Evolutionary conservation across 2,797 vertebrate genomes (phyloP), one percentile per base, ranked within the genome.

Genomic region (Lithobates pipiens): DNA sequence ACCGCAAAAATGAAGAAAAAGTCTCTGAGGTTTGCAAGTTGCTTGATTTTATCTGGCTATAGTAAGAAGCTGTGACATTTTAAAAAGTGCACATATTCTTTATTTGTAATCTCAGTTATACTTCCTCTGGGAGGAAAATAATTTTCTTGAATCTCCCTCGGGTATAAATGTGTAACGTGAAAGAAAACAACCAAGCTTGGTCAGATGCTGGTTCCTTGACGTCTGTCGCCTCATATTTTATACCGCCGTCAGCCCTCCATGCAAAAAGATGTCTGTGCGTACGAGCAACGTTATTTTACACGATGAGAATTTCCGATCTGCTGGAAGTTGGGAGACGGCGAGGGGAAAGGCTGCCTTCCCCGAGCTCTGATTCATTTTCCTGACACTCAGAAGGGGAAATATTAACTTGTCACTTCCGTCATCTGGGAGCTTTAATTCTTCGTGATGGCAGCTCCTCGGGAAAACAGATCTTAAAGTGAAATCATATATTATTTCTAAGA

Each of bases 321-420:
- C 4, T 21, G 5, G 57, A 42, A 29, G 42, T 70, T 10, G 34
- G 67, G 6, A 16, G 65, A 34, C 46, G 42, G 3, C 9, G 8
- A 44, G 34, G 11, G n/a, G 21, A 27, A 18, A 42, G 65, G 23
- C 67, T 39, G 32, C 44, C 44, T 2, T 39, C 57, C 27, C 44
- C 8, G 3, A 0, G 2, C 25, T 23, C 7, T 46, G 39, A 80
- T 80, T 36, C n/a, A 36, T 80, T 10, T 18, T 80, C 69, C 57
- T 18, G 78, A 80, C 65, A 80, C 63, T 44, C 76, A 3, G n/a
- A 27, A 77, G 13, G 32, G 54, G 54, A 77, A 63, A 77, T 77
- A 61, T 36, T 69, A 27, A 69, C 77, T 46, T 68, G n/a, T 79
- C 13, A 18, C 65, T 25, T 65, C 44, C 63, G 5, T 80, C 44